Evolutionary conservation across 2,888 invertebrate genomes (phyloP), one percentile per base, ranked within the genome.

Genomic region (Agrilus mali): DNA sequence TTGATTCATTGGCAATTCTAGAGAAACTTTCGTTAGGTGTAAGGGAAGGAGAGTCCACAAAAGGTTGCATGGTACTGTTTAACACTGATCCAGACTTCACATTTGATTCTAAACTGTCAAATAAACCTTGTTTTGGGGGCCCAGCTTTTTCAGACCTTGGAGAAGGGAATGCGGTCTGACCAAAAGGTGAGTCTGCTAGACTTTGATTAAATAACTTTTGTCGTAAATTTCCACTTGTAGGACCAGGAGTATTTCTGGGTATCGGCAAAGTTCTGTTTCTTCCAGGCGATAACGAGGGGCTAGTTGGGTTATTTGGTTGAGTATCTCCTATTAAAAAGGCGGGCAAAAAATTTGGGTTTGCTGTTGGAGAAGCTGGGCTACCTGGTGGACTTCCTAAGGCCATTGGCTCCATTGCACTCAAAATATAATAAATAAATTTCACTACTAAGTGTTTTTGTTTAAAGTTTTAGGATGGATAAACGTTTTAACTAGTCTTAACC

Each of bases 371-470:
- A 12, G 68, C 63, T n/a, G 84, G 82, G 51, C 81, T 82, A 54
- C 81, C 79, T 40, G 79, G 75, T 2, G 86, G 82, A 62, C 86
- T 86, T 48, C 87, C 87, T 52, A 88, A 67, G 42, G 79, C 74
- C 87, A 88, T 88, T 40, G 87, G 87, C 64, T 87, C 87, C 86
- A 87, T 87, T 64, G 66, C 63, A 36, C 43, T 32, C 20, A 7
- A 33, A 40, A 40, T 33, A 35, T 33, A n/a, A n/a, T n/a, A 27
- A 3, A 31, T 4, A 41, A 36, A n/a, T 35, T 42, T 38, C 5
- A 10, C 8, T 27, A 27, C 10, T 10, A 8, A 27, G 10, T 27
- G 10, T 3, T 8, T n/a, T 27, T 27, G 2, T 27, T 7, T 27
- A 7, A 27, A 10, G 8, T 3, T 10, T 20, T 6, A 20, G n/a